phyloP scores from a whole-genome alignment of 2,113 vertebrate species.

The Microtus montanus region DNA sequence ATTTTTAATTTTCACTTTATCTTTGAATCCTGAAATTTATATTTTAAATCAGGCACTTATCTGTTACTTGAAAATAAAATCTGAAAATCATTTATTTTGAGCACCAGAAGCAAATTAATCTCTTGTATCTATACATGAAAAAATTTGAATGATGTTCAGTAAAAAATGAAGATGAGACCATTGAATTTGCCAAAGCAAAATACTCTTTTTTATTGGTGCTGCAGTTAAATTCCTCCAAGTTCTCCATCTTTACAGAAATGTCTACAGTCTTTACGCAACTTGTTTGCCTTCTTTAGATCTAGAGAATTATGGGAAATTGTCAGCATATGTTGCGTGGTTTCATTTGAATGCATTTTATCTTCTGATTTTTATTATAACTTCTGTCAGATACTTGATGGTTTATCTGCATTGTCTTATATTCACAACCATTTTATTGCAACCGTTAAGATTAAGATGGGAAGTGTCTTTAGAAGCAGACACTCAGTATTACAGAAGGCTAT shows the following conservation, averaged over 20 bases:
- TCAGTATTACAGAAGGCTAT: background rate
- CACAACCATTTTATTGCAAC: background rate
- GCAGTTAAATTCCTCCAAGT: background rate
- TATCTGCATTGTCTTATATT: background rate
- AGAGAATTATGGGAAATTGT: background rate
- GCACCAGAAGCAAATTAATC: background rate
- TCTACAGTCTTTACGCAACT: background rate
- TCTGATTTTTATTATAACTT: conserved; percentile 1
- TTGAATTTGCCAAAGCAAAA: background rate
- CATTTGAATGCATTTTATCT: conserved; percentile 4
- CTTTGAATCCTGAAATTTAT: background rate
- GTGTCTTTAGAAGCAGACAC: background rate
- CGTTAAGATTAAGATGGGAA: background rate
- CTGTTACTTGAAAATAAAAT: conserved; percentile 3
- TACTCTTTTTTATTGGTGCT: background rate
- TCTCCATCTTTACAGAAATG: background rate
- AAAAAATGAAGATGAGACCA: background rate
- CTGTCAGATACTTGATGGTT: background rate
- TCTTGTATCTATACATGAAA: background rate
- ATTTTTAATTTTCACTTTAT: background rate
- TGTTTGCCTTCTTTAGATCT: background rate
- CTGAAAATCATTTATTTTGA: background rate
- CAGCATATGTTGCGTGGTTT: background rate
- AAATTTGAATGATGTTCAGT: background rate
- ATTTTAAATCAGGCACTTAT: background rate